Evolutionary conservation across 2,888 invertebrate species (phyloP).

Genomic region (Drosophila fungiperda): DNA sequence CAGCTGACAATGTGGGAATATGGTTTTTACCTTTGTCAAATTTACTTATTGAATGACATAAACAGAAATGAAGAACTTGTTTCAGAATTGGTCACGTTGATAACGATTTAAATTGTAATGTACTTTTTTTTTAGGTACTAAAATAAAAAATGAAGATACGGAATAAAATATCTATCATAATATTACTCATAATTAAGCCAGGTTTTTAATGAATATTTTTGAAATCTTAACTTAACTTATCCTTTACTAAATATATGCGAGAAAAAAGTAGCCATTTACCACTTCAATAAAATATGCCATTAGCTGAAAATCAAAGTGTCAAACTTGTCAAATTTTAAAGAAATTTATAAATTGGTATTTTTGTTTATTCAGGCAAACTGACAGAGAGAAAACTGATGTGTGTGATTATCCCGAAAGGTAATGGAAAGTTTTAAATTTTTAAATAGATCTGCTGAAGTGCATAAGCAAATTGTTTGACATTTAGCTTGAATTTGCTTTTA

Average conservation of each 20-base stretch:
- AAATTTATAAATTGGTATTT: not conserved
- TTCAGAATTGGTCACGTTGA: not conserved
- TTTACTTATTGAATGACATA: constrained; percentile 11
- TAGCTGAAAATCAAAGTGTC: not conserved
- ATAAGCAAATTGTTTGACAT: not conserved
- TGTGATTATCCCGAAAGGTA: not conserved
- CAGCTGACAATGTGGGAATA: not conserved
- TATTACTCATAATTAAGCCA: not conserved
- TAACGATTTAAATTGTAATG: not conserved
- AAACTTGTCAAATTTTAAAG: not conserved
- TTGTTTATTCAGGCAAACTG: not conserved
- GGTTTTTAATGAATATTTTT: not conserved
- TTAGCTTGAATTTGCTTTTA: not conserved
- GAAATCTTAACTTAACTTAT: not conserved
- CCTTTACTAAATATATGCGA: not conserved
- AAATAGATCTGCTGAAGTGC: not conserved
- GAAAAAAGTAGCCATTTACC: not conserved
- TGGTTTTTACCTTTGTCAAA: constrained; percentile 25
- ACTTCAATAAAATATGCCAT: not conserved
- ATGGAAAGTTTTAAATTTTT: not conserved
- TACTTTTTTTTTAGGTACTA: too few species aligned
- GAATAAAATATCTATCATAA: not conserved
- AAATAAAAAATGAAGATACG: not conserved
- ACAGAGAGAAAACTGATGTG: not conserved
- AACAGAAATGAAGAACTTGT: not conserved